A percentile compares a stretch with the other conserved stretches of the same genome.
Conservation (phyloP, 2,113 vertebrate genomes). For the Charadrius vociferus region DNA sequence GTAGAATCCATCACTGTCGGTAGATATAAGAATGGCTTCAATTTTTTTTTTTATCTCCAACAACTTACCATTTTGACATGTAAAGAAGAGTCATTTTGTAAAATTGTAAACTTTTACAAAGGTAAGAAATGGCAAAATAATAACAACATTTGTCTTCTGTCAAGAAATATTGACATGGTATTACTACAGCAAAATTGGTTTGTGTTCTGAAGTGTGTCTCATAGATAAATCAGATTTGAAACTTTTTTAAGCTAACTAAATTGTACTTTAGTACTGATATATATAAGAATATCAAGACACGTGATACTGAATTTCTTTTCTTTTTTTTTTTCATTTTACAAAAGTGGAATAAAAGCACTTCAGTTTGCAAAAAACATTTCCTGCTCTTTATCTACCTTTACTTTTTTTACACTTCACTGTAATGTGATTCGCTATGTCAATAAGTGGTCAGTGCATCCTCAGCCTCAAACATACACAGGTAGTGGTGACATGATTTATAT, state of each 20-base stretch:
- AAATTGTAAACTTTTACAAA: slow-evolving; percentile 84
- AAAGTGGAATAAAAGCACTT: slow-evolving; percentile 6
- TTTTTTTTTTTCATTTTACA: neutral
- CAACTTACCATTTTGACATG: slow-evolving; percentile 75
- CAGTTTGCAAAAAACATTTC: neutral
- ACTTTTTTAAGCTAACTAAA: slow-evolving; percentile 73
- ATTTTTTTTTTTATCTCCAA: slow-evolving; percentile 43
- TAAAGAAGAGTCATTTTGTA: slow-evolving; percentile 81
- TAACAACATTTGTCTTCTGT: slow-evolving; percentile 98
- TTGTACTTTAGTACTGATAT: slow-evolving; percentile 66
- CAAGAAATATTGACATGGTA: slow-evolving; percentile 89
- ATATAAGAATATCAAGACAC: slow-evolving; percentile 47
- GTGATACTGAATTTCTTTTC: neutral
- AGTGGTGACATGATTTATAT: neutral
- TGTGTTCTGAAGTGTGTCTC: slow-evolving; percentile 92
- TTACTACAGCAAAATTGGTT: slow-evolving; percentile 93
- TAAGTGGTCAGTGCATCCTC: neutral
- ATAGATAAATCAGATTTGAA: slow-evolving; percentile 84
- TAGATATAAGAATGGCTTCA: slow-evolving; percentile 53
- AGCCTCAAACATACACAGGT: neutral
- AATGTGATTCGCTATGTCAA: neutral
- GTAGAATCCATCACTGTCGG: slow-evolving; percentile 66
- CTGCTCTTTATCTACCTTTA: neutral
- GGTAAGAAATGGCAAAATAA: slow-evolving; percentile 91
- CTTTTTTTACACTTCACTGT: neutral